Percentiles rank a stretch among this genome's conserved stretches.
phyloP scores from a whole-genome alignment of 2,888 invertebrate species.

The Sarcophaga caerulescens region DNA sequence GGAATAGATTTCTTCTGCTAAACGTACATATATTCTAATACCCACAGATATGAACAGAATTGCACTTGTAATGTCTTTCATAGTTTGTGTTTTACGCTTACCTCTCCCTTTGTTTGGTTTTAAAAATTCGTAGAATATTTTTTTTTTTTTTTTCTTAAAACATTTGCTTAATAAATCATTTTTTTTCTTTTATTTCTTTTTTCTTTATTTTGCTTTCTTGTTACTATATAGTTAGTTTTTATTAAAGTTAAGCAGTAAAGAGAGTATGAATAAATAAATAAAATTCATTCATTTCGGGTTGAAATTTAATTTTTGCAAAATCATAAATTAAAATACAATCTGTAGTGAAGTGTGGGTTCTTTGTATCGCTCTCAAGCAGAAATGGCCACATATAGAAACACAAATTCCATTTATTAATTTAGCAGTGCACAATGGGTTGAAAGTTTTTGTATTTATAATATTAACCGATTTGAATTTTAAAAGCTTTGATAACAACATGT shows the following conservation, averaged over 20 bases:
- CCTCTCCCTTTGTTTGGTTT: too few species aligned
- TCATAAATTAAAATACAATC: conserved; percentile 39
- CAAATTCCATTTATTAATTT: background rate
- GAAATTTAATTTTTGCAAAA: conserved; percentile 6
- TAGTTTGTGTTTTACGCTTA: too few species aligned
- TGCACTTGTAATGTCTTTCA: too few species aligned
- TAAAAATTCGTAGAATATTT: too few species aligned
- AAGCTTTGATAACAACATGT: too few species aligned
- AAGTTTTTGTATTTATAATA: too few species aligned
- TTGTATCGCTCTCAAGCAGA: background rate
- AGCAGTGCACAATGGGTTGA: background rate
- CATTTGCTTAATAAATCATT: too few species aligned
- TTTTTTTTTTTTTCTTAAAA: too few species aligned
- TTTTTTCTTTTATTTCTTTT: background rate
- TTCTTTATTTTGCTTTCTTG: background rate
- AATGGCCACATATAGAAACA: background rate
- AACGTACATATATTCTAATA: too few species aligned
- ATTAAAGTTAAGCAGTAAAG: background rate
- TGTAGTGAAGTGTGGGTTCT: background rate
- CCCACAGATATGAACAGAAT: too few species aligned
- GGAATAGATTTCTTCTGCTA: too few species aligned
- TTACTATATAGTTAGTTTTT: background rate
- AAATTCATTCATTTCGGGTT: conserved; percentile 16
- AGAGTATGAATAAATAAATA: background rate
- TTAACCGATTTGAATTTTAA: too few species aligned